These are phyloP conservation scores for Acromyrmex charruanus DNA, from an alignment of 1,140 invertebrate species.

Conservation along the genomic window DNA sequence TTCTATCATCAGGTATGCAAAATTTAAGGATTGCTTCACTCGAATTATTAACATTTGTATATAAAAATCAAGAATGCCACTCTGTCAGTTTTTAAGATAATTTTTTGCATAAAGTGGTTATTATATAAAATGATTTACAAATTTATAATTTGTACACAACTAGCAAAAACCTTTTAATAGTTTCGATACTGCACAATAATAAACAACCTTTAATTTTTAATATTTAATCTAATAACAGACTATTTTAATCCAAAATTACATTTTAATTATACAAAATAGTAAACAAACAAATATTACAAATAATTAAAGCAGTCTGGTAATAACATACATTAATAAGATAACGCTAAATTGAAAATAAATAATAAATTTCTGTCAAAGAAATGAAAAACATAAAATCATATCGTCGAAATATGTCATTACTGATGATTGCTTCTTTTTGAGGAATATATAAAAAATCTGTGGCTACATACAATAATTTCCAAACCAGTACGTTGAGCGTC, in stretches of 20 bases:
- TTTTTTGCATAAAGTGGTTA: background rate
- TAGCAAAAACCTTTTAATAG: background rate
- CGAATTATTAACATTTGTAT: background rate
- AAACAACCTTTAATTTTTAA: background rate
- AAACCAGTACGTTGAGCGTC: background rate
- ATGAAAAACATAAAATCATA: background rate
- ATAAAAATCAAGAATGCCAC: background rate
- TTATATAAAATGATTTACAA: background rate
- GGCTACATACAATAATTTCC: background rate
- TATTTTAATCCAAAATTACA: background rate
- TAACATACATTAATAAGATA: conserved; percentile 1
- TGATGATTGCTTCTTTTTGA: background rate
- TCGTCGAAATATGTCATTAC: background rate
- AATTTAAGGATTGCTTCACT: background rate
- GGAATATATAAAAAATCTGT: background rate
- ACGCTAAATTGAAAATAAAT: conserved; percentile 1
- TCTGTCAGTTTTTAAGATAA: background rate
- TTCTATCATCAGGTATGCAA: conserved; percentile 84
- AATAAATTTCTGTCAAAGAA: background rate
- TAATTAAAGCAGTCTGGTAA: background rate
- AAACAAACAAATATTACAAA: background rate
- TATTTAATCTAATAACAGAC: background rate
- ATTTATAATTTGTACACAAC: background rate
- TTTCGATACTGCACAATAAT: background rate
- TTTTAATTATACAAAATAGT: background rate